Conservation (phyloP, 2,797 vertebrate genomes). For the Mallotus villosus region DNA sequence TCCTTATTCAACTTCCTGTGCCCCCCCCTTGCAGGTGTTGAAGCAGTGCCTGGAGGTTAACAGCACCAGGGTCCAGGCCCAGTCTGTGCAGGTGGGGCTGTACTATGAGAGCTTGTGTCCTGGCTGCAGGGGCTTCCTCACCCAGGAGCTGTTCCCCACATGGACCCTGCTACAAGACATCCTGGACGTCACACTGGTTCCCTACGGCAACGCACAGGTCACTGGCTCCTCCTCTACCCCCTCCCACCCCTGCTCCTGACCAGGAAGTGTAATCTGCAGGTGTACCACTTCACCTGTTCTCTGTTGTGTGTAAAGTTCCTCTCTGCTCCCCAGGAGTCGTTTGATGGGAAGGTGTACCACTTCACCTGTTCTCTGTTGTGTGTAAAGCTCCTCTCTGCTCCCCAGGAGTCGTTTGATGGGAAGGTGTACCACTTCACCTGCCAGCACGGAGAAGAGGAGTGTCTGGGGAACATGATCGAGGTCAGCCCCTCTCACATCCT, state of each 20-base stretch:
- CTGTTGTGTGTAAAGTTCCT: not conserved
- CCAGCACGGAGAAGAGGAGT: constrained; percentile 88
- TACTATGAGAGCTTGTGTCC: constrained; percentile 91
- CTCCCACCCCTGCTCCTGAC: not conserved
- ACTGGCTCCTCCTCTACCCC: not conserved
- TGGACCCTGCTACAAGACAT: constrained; percentile 76
- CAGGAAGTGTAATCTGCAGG: not conserved
- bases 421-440: constrained; percentile 78
- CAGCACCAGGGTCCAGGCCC: constrained; percentile 32
- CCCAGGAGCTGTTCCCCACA: constrained; percentile 74
- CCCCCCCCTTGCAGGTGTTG: constrained; percentile 67
- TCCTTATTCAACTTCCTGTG: not conserved
- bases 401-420: constrained; percentile 75
- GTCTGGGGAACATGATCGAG: constrained; percentile 91
- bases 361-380: too few species aligned
- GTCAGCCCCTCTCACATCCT: constrained; percentile 55
- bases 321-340: constrained; percentile 73
- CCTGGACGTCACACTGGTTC: constrained; percentile 82
- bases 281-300: too few species aligned
- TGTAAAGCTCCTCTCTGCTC: not conserved
- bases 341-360: too few species aligned
- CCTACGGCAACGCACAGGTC: constrained; percentile 90
- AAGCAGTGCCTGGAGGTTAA: constrained; percentile 65
- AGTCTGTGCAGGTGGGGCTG: constrained; percentile 72
- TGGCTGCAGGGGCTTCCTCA: constrained; percentile 77